Evolutionary conservation across 2,797 vertebrate species (phyloP), one percentile per base, ranked within the genome.

Genomic region (Leptatherina wallacei): DNA sequence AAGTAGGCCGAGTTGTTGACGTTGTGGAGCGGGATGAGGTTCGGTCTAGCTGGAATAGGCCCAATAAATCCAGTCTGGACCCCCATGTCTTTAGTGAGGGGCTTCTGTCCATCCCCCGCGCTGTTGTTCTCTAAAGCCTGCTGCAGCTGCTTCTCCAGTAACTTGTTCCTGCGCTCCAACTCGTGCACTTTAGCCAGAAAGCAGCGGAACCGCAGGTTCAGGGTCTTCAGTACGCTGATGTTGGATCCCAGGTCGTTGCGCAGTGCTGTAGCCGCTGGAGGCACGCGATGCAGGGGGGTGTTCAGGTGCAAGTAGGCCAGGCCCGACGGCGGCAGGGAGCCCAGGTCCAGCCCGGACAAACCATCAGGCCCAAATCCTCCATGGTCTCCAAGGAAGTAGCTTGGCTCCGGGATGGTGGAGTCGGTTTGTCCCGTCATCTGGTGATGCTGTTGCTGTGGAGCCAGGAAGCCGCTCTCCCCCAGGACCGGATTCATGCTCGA

Each of bases 161-260:
- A 95, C 83, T 96, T 96, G 87, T 97, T 98, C 47, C 96, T 92
- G 61, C 97, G 94, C 91, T 97, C 97, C 78, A 98, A 86, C 86
- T 97, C 96, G 30, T 97, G 97, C 59, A 97, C 97, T 84, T 97
- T 97, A 70, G 96, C 97, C 86, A 98, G 73, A 81, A 97, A 98
- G 88, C 97, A 98, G 63, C 96, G 95, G 89, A 98, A 98, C 0
- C 97, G 95, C 69, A 98, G 90, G 89, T 98, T 98, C 18, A 97
- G 94, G 1, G 96, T 96, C 94, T 98, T 97, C 62, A 97, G 93
- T 51, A 97, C 96, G 82, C 94, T 95, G 89, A 98, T 97, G 93
- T 97, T 97, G 89, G 96, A 97, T 8, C 96, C 96, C 89, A 97
- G 90, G 93, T 97, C 96, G 83, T 96, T 96, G 75, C 96, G 95